A percentile compares a stretch with the other conserved stretches of the same genome.
Conservation (phyloP, 2,113 vertebrate species). For the Paratilapia polleni region DNA sequence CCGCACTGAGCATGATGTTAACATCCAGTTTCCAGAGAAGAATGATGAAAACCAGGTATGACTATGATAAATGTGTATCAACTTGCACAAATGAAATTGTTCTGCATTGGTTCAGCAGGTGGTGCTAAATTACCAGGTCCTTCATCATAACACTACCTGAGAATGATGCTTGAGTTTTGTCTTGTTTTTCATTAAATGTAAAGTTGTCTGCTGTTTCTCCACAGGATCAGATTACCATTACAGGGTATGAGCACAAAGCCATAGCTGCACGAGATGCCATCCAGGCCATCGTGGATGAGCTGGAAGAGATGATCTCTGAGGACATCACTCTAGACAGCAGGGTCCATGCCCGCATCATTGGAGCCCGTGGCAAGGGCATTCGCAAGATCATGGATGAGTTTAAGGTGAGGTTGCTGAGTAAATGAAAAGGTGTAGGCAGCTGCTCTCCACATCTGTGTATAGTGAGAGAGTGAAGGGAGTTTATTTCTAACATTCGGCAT, state of each 20-base stretch:
- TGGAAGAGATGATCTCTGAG: conserved; percentile 97
- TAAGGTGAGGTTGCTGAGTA: conserved; percentile 82
- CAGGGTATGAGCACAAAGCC: conserved; percentile 95
- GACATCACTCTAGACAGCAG: conserved; percentile 93
- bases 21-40: conserved; percentile 98
- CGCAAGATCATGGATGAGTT: conserved; percentile 99
- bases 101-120: not conserved
- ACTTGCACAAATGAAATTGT: not conserved
- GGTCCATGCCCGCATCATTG: conserved; percentile 96
- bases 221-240: conserved; percentile 97
- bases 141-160: too few species aligned
- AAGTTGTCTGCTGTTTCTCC: not conserved
- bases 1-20: conserved; percentile 94
- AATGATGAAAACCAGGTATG: conserved; percentile 94
- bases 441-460: not conserved
- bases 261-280: conserved; percentile 93
- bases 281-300: conserved; percentile 90
- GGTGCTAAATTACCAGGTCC: conserved; percentile 1
- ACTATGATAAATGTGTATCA: not conserved
- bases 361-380: conserved; percentile 95
- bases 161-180: not conserved
- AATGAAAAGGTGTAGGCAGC: not conserved
- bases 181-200: too few species aligned
- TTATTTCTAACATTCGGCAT: not conserved
- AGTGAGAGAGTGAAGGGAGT: not conserved